Conservation (phyloP, 1,140 invertebrate species). For the Zaprionus taronus region DNA sequence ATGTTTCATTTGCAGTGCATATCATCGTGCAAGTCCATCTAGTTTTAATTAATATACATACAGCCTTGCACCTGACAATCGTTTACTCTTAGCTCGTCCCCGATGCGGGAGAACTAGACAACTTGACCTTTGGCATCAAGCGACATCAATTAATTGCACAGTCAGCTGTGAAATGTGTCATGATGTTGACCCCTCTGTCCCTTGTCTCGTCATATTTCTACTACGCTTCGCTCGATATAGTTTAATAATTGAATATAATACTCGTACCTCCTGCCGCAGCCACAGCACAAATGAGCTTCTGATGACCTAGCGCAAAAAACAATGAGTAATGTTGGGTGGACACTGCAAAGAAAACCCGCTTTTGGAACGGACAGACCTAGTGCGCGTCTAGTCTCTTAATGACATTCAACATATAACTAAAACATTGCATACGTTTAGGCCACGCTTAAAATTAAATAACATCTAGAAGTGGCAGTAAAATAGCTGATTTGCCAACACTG, state of each 20-base stretch:
- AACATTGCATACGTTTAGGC: background rate
- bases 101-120: background rate
- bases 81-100: background rate
- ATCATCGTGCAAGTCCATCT: background rate
- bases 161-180: constrained; percentile 15
- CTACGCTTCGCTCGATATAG: constrained; percentile 34
- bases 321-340: background rate
- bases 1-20: background rate
- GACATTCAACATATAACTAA: background rate
- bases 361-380: background rate
- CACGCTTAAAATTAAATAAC: background rate
- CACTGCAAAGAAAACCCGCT: background rate
- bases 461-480: too few species aligned
- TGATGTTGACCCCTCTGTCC: constrained; percentile 15
- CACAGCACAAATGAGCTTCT: constrained; percentile 36
- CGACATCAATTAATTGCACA: constrained; percentile 47
- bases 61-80: background rate
- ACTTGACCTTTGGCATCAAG: constrained; percentile 12
- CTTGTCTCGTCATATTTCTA: constrained; percentile 6
- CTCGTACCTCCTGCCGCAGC: background rate
- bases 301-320: constrained; percentile 30
- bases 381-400: background rate
- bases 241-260: constrained; percentile 49
- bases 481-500: too few species aligned
- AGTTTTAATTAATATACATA: background rate